Evolutionary conservation across 2,888 invertebrate genomes (phyloP).

Genomic region (Iphiclides podalirius): DNA sequence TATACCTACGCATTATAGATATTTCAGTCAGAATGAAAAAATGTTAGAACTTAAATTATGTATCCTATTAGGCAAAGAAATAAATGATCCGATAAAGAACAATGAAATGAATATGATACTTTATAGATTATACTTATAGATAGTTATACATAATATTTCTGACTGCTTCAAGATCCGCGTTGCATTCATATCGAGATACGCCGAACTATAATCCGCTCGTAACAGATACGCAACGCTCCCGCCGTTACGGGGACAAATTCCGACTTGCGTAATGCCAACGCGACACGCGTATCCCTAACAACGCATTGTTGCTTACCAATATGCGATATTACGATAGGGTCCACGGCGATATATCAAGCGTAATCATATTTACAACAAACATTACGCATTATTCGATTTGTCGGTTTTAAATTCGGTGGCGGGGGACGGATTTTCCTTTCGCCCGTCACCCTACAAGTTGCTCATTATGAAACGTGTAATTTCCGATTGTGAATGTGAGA

Average conservation of each 20-base stretch:
- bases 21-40: no score
- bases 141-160: no score
- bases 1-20: no score
- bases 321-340: slow-evolving; percentile 19
- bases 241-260: no score
- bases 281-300: slow-evolving; percentile 19
- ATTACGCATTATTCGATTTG: slow-evolving; percentile 41
- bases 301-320: slow-evolving; percentile 14
- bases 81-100: no score
- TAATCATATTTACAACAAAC: slow-evolving; percentile 48
- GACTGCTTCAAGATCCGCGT: no score
- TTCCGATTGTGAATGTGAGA: background rate
- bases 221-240: background rate
- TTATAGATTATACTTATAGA: no score
- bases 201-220: no score
- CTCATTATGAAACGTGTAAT: background rate
- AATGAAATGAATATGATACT: no score
- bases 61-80: no score
- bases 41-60: no score
- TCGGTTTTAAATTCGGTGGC: slow-evolving; percentile 37
- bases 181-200: no score
- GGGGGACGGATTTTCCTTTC: background rate
- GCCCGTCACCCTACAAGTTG: background rate
- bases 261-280: slow-evolving; percentile 1
- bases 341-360: slow-evolving; percentile 35